These are phyloP conservation scores for Mugil cephalus DNA, from an alignment of 2,113 vertebrate genomes.

Conservation along the genomic window DNA sequence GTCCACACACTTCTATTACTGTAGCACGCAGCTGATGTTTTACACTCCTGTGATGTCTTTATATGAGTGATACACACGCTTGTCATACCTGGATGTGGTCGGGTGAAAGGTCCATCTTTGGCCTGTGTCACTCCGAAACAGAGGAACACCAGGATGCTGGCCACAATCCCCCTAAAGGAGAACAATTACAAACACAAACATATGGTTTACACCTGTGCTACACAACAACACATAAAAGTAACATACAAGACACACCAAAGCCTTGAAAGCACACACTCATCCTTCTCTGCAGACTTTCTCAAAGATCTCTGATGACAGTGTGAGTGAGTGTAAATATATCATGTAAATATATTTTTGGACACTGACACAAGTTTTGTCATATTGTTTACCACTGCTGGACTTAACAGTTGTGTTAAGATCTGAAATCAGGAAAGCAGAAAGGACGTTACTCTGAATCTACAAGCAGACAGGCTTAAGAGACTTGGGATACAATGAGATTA, in stretches of 20 bases:
- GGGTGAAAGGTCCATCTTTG: slow-evolving; percentile 97
- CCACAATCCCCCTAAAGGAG: slow-evolving; percentile 92
- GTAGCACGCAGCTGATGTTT: too few species aligned
- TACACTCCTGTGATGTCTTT: neutral
- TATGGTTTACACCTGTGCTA: too few species aligned
- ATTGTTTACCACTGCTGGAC: too few species aligned
- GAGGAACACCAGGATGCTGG: slow-evolving; percentile 97
- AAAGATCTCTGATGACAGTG: neutral
- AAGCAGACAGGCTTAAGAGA: slow-evolving; percentile 17
- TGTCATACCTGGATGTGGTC: slow-evolving; percentile 95
- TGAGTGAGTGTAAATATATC: too few species aligned
- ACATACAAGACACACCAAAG: neutral
- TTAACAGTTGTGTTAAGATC: neutral
- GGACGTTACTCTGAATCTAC: slow-evolving; percentile 3
- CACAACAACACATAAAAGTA: too few species aligned
- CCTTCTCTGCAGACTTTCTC: neutral
- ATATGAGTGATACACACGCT: neutral
- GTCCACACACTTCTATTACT: too few species aligned
- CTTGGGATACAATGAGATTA: slow-evolving; percentile 22
- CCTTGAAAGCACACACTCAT: neutral
- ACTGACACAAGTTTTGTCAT: too few species aligned
- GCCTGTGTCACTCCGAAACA: slow-evolving; percentile 99
- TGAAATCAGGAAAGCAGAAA: neutral
- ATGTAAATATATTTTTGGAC: too few species aligned
- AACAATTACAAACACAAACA: slow-evolving; percentile 27